Evolutionary conservation across 2,797 vertebrate genomes (phyloP).

Genomic region (Fundulus diaphanus): DNA sequence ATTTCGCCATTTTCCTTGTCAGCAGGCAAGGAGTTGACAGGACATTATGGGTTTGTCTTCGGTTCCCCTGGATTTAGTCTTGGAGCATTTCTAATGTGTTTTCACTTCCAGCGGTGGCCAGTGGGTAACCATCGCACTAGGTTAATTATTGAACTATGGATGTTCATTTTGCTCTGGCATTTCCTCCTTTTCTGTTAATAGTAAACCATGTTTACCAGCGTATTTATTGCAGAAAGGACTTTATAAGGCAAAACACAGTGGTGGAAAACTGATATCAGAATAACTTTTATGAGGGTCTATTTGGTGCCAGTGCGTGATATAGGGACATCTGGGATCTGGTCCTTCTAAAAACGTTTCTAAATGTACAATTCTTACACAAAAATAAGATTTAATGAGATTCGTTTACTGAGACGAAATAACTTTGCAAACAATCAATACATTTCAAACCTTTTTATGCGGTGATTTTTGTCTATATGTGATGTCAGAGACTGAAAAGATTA

Average conservation of each 20-base stretch:
- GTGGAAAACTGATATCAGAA: neutral
- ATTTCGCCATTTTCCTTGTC: too few relatives aligned
- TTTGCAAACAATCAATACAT: neutral
- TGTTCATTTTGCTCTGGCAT: neutral
- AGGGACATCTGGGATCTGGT: neutral
- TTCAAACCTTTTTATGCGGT: neutral
- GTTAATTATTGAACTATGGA: neutral
- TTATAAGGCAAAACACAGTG: neutral
- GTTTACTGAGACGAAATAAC: neutral
- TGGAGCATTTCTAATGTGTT: neutral
- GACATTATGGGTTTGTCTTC: neutral
- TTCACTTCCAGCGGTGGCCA: neutral
- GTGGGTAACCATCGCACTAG: neutral
- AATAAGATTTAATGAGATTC: neutral
- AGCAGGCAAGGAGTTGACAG: too few relatives aligned
- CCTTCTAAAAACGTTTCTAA: neutral
- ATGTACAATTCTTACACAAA: neutral
- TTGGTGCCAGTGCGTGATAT: neutral
- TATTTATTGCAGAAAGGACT: neutral
- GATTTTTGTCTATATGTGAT: neutral
- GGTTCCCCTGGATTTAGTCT: neutral
- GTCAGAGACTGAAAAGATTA: neutral
- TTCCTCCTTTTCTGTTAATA: neutral
- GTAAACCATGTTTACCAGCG: too few relatives aligned
- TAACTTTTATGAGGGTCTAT: neutral